Percentiles rank a stretch among this genome's conserved stretches.
These are phyloP conservation scores for Gila orcuttii DNA, from an alignment of 2,113 vertebrate genomes.

Conservation along the genomic window DNA sequence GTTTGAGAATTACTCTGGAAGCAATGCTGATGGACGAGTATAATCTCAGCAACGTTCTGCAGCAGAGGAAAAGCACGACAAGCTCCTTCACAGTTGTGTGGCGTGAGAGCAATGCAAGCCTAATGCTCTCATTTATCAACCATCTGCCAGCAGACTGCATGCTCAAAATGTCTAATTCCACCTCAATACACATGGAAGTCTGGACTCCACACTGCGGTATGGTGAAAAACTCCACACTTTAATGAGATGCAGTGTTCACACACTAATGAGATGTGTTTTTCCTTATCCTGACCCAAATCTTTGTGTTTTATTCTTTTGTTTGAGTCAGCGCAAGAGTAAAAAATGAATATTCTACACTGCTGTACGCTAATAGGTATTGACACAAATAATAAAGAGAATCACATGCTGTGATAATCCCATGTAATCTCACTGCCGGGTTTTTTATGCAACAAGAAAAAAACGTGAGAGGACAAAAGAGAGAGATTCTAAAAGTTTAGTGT, in stretches of 20 bases:
- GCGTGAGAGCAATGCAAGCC: not conserved
- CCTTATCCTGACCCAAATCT: not conserved
- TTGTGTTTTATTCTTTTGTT: not conserved
- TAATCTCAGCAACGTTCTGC: constrained; percentile 16
- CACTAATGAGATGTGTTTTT: constrained; percentile 33
- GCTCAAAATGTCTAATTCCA: not conserved
- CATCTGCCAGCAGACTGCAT: constrained; percentile 1
- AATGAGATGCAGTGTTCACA: constrained; percentile 9
- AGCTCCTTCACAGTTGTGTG: not conserved
- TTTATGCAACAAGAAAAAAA: not conserved
- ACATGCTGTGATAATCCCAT: not conserved
- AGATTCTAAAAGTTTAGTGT: constrained; percentile 13
- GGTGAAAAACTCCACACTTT: not conserved
- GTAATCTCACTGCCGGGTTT: not conserved
- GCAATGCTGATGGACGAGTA: constrained; percentile 10
- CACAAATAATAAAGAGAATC: constrained; percentile 21
- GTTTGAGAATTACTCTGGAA: not conserved
- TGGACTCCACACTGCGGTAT: not conserved
- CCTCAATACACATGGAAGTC: not conserved
- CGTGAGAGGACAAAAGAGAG: not conserved
- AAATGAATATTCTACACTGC: not conserved
- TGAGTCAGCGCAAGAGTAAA: not conserved
- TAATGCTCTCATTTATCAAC: constrained; percentile 31
- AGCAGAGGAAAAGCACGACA: not conserved
- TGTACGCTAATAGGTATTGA: not conserved